These are phyloP conservation scores for Hydractinia symbiolongicarpus DNA, from an alignment of 30 jellyfish, hydroid and myxozoan species.

Conservation along the genomic window DNA sequence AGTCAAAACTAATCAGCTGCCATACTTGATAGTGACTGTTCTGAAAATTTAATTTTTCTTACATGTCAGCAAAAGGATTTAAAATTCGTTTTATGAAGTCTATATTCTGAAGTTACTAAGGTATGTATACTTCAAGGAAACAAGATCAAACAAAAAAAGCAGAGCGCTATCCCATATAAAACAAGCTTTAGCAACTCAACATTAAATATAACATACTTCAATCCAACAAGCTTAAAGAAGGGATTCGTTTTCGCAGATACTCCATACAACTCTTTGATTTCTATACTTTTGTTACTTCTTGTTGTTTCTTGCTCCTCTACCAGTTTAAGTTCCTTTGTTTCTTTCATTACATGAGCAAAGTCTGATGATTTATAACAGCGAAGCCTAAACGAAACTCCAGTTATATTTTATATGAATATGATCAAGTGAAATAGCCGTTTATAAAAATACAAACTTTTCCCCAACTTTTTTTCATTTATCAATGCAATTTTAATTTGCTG, in stretches of 20 bases:
- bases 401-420: too few species aligned
- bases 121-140: neutral
- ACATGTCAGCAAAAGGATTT: too few species aligned
- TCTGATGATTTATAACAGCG: conserved; percentile 19
- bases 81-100: too few species aligned
- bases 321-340: neutral
- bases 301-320: conserved; percentile 28
- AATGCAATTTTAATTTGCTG: too few species aligned
- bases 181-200: neutral
- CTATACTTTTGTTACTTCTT: conserved; percentile 35
- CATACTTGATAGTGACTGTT: too few species aligned
- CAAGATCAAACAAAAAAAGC: neutral
- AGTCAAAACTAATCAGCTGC: too few species aligned
- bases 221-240: conserved; percentile 41
- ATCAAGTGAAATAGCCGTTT: too few species aligned
- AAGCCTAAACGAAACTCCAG: neutral
- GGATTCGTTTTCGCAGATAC: conserved; percentile 68
- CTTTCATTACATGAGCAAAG: conserved; percentile 49
- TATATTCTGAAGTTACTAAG: too few species aligned
- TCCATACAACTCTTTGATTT: conserved; percentile 52
- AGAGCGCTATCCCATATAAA: neutral
- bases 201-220: conserved; percentile 26
- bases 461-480: too few species aligned
- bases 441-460: too few species aligned
- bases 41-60: too few species aligned